Evolutionary conservation across 1,140 invertebrate genomes (phyloP).

Genomic region (Acromyrmex charruanus): DNA sequence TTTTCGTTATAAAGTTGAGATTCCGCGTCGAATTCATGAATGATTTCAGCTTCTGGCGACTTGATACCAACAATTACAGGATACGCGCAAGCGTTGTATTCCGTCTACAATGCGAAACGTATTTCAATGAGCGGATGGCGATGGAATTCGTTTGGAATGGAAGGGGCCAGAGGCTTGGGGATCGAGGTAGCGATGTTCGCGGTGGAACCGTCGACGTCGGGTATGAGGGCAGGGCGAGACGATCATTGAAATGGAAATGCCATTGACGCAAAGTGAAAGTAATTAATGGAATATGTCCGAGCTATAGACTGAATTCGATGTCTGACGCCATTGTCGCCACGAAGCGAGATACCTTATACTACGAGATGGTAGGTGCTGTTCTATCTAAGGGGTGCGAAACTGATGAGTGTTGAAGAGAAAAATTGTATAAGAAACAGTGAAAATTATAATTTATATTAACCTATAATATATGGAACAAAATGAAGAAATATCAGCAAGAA

Average conservation of each 20-base stretch:
- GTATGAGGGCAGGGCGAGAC: constrained; percentile 55
- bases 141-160: constrained; percentile 68
- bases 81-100: constrained; percentile 66
- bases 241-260: constrained; percentile 79
- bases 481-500: not conserved
- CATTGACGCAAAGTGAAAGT: constrained; percentile 80
- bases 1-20: constrained; percentile 30
- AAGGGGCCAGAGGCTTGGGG: constrained; percentile 27
- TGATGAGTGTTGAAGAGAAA: not conserved
- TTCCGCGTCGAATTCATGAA: constrained; percentile 38
- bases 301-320: constrained; percentile 76
- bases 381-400: no score
- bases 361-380: no score
- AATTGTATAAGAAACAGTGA: not conserved
- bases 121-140: constrained; percentile 66
- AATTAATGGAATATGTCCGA: constrained; percentile 78
- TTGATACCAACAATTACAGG: constrained; percentile 56
- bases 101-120: constrained; percentile 71
- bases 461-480: not conserved
- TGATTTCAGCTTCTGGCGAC: constrained; percentile 43
- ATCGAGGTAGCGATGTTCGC: constrained; percentile 51
- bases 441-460: not conserved
- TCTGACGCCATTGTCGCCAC: constrained; percentile 68
- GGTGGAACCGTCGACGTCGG: constrained; percentile 52
- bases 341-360: constrained; percentile 57